Evolutionary conservation across 2,888 invertebrate species (phyloP).

Genomic region (Sepioteuthis lessoniana): DNA sequence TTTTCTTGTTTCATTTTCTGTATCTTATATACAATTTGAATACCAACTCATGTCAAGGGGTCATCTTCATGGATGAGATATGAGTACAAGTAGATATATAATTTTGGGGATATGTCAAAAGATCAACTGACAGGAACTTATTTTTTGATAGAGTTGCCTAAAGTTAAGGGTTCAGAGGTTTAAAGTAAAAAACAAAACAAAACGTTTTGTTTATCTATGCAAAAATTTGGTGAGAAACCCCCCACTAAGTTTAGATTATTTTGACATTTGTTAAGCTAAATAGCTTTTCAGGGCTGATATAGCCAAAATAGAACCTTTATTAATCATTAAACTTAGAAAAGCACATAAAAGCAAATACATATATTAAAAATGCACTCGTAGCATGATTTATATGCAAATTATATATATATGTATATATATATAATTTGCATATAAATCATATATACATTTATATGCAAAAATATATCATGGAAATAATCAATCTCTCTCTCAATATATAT

Average conservation of each 20-base stretch:
- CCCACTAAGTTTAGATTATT: background rate
- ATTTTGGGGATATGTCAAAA: background rate
- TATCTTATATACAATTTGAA: background rate
- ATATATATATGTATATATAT: too few relatives aligned
- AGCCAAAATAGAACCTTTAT: background rate
- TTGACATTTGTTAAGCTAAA: background rate
- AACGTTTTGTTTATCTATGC: background rate
- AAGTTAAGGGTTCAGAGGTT: slow-evolving; percentile 18
- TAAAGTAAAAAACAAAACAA: too few relatives aligned
- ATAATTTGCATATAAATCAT: too few relatives aligned
- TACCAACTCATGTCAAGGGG: background rate
- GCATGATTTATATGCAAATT: too few relatives aligned
- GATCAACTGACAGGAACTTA: background rate
- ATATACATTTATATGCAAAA: too few relatives aligned
- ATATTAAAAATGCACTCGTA: too few relatives aligned
- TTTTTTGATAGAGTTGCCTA: slow-evolving; percentile 17
- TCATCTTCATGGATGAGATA: background rate
- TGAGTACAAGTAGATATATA: background rate
- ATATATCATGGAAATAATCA: too few relatives aligned
- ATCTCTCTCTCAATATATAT: too few relatives aligned
- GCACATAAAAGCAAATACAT: too few relatives aligned
- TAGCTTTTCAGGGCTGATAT: background rate
- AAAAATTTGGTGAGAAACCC: background rate
- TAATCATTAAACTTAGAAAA: background rate
- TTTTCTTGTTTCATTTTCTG: background rate